phyloP scores from a whole-genome alignment of 2,888 invertebrate species.

The Abscondita cerata region DNA sequence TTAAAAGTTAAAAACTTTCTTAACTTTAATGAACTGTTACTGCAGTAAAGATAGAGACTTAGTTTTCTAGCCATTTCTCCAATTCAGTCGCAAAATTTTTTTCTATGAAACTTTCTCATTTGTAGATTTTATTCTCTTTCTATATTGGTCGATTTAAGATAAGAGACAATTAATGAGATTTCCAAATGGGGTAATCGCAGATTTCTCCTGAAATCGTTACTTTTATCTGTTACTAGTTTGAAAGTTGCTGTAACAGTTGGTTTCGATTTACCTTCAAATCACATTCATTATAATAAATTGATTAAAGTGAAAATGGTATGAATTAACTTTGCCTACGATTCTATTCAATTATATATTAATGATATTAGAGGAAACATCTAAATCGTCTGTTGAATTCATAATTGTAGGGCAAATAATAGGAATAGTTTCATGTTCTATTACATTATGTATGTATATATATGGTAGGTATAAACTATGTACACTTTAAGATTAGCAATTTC shows the following conservation, averaged over 20 bases:
- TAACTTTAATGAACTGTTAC: conserved; percentile 16
- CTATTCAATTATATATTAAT: conserved; percentile 1
- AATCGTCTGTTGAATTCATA: not conserved
- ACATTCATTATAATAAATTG: conserved; percentile 14
- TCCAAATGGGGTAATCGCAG: conserved; percentile 4
- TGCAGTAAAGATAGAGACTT: conserved; percentile 5
- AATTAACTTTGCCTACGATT: not conserved
- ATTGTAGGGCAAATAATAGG: not conserved
- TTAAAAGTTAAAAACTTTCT: conserved; percentile 11
- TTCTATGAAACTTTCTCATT: not conserved
- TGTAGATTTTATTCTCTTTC: not conserved
- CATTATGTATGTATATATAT: too few species aligned
- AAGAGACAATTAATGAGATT: conserved; percentile 3
- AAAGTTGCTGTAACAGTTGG: conserved; percentile 10
- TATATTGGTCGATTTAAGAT: conserved; percentile 6
- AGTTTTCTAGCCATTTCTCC: conserved; percentile 3
- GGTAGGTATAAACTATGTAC: too few species aligned
- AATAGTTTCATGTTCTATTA: not conserved
- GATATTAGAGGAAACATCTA: not conserved
- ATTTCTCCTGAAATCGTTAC: not conserved
- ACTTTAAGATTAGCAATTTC: too few species aligned
- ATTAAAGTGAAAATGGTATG: conserved; percentile 12
- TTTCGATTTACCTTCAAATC: conserved; percentile 20
- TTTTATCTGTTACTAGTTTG: conserved; percentile 15
- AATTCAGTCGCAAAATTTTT: not conserved